Base-by-base conservation (phyloP, 2,797 vertebrate genomes). In the Mormyrus proboscirostris region DNA sequence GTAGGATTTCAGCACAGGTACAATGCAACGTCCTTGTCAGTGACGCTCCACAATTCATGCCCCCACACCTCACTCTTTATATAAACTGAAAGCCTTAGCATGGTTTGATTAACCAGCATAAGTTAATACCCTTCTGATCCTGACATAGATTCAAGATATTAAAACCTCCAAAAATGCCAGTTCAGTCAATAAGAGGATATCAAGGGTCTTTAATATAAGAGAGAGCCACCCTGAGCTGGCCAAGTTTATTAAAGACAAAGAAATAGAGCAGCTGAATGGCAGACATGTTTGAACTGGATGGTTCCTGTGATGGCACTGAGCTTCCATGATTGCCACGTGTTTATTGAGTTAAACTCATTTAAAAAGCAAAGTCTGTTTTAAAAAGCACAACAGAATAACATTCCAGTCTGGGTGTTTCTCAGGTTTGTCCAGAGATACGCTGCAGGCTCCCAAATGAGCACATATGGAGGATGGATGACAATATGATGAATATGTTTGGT, bases 161-260 rank as follows among this genome's bases (percentile, higher is more conserved):
- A 93, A 90, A 92, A 91, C 87, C 90, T 92, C 91, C 90, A 93
- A 94, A 94, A 79, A 44, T 90, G 85, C 90, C 91, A 91, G 90
- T 93, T 94, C 92, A 90, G 93, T 90, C 91, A 93, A 94, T 73
- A 85, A 94, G 55, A 91, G 92, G 90, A 92, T 90, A 44, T 83
- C 88, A 86, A 88, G 76, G 89, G 90, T 55, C 89, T 90, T 91
- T 91, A 92, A 93, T 92, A 89, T 88, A 91, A 89, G 57, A 29
- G 57, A 86, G 79, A 90, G 49, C 19, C 84, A 33, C 87, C 22
- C 84, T 84, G 89, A 90, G 89, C 88, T 90, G 89, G 92, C 79
- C 94, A 94, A 95, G 96, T 94, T 95, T 93, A 96, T 96, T 96
- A 95, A 91, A 41, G 16, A 76, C 12, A 44, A 16, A 76, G 38